A percentile compares a stretch with the other conserved stretches of the same genome.
These are phyloP conservation scores for Mamestra configurata DNA, from an alignment of 1,140 invertebrate species.

Conservation along the genomic window DNA sequence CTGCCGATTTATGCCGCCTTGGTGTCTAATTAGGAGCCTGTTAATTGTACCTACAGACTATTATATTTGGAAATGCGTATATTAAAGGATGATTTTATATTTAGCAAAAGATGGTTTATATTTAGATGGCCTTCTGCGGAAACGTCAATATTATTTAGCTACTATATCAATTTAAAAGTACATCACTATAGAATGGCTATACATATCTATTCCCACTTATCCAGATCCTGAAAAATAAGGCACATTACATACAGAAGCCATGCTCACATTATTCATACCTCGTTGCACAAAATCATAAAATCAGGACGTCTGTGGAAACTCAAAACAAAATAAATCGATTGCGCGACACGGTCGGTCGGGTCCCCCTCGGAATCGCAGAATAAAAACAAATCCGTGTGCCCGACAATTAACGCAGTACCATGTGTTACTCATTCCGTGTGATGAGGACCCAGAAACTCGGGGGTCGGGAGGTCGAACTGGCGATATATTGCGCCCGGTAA, in stretches of 20 bases:
- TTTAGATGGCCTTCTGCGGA: not conserved
- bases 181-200: no score
- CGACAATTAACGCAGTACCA: slow-evolving; percentile 77
- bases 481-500: slow-evolving; percentile 78
- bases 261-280: not conserved
- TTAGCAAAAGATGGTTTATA: not conserved
- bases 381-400: slow-evolving; percentile 63
- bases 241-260: not conserved
- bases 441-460: slow-evolving; percentile 71
- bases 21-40: slow-evolving; percentile 66
- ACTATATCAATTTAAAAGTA: not conserved
- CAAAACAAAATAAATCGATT: slow-evolving; percentile 44
- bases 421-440: slow-evolving; percentile 72
- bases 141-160: not conserved
- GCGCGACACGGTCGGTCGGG: slow-evolving; percentile 4
- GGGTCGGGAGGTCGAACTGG: slow-evolving; percentile 70
- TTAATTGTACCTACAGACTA: slow-evolving; percentile 57
- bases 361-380: slow-evolving; percentile 53
- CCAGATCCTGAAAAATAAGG: not conserved
- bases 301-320: slow-evolving; percentile 16
- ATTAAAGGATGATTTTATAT: not conserved
- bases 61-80: slow-evolving; percentile 42
- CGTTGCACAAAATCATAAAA: slow-evolving; percentile 31
- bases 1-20: slow-evolving; percentile 72
- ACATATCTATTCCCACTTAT: not conserved